A percentile compares a stretch with the other conserved stretches of the same genome.
Conservation (phyloP, 2,797 vertebrate genomes). For the Ceryle rudis region DNA sequence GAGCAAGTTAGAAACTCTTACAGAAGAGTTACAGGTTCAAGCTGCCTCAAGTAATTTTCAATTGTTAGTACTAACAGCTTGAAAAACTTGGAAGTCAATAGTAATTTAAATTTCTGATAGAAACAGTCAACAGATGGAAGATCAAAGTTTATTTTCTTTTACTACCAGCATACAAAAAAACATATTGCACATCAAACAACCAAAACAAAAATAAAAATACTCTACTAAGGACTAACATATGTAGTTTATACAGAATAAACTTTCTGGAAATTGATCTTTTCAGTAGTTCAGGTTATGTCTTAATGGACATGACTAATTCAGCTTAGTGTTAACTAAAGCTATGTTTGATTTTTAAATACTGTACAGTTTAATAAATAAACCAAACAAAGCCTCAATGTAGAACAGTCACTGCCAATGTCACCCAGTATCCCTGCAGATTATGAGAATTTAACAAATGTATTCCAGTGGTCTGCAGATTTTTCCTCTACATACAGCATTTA, state of each 20-base stretch:
- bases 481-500: conserved; percentile 85
- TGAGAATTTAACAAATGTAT: conserved; percentile 86
- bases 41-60: conserved; percentile 19
- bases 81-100: conserved; percentile 20
- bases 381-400: conserved; percentile 92
- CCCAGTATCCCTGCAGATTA: conserved; percentile 90
- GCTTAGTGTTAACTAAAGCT: conserved; percentile 96
- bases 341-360: conserved; percentile 98
- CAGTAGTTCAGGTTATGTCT: conserved; percentile 94
- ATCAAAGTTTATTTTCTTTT: conserved; percentile 99
- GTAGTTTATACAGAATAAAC: conserved; percentile 93
- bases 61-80: background rate
- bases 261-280: conserved; percentile 95
- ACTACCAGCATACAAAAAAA: conserved; percentile 99
- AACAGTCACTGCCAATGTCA: conserved; percentile 94
- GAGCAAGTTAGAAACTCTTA: background rate
- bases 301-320: conserved; percentile 88
- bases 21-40: conserved; percentile 14
- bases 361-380: conserved; percentile 99
- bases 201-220: conserved; percentile 91
- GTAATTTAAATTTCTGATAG: conserved; percentile 63
- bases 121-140: conserved; percentile 92
- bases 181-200: conserved; percentile 99
- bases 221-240: conserved; percentile 88
- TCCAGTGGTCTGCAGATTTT: conserved; percentile 87